Conservation (phyloP, 1,140 invertebrate species). For the Tachypleus tridentatus region DNA sequence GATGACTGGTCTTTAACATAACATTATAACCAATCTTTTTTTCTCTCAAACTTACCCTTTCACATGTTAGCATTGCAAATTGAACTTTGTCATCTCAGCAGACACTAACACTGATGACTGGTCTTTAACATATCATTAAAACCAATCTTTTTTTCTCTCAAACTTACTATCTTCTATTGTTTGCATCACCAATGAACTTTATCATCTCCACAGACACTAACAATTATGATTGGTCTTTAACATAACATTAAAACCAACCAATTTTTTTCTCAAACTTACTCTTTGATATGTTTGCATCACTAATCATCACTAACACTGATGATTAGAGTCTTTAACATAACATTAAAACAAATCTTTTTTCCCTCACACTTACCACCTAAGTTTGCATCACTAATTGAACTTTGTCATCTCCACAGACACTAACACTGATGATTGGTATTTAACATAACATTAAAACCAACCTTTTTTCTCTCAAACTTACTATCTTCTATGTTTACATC, state of each 20-base stretch:
- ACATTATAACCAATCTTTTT: too few species aligned
- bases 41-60: constrained; percentile 39
- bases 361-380: constrained; percentile 54
- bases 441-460: constrained; percentile 46
- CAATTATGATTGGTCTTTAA: too few species aligned
- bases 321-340: too few species aligned
- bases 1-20: too few species aligned
- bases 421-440: constrained; percentile 74
- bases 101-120: constrained; percentile 82
- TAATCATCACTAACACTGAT: too few species aligned
- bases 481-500: too few species aligned
- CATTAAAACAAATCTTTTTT: too few species aligned
- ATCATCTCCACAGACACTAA: too few species aligned
- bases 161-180: constrained; percentile 30
- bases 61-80: constrained; percentile 94
- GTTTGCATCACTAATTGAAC: constrained; percentile 94
- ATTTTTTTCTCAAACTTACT: too few species aligned
- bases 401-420: constrained; percentile 93
- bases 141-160: too few species aligned
- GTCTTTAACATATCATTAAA: constrained; percentile 44
- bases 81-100: constrained; percentile 96
- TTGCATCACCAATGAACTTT: too few species aligned
- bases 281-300: constrained; percentile 94
- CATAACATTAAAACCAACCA: too few species aligned
- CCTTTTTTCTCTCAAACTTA: constrained; percentile 30